Percentiles rank a stretch among this genome's conserved stretches.
Conservation (phyloP, 2,888 invertebrate genomes). For the Nomada fucata region DNA sequence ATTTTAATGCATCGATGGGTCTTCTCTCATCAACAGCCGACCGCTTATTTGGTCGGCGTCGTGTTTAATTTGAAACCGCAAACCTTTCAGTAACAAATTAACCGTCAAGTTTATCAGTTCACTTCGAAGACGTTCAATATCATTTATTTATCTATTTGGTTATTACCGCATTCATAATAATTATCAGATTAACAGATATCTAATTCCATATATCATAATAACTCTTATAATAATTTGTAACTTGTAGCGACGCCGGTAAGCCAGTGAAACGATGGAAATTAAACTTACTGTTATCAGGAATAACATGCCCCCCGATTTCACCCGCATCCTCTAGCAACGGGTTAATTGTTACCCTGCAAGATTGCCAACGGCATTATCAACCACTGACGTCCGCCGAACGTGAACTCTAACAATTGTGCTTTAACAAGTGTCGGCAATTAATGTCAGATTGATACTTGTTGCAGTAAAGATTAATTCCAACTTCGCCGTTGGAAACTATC, state of each 20-base stretch:
- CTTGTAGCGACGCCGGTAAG: not conserved
- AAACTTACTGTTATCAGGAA: not conserved
- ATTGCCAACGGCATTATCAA: conserved; percentile 1
- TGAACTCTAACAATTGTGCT: not conserved
- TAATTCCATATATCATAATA: too few relatives aligned
- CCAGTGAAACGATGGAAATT: not conserved
- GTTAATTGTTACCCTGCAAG: conserved; percentile 1
- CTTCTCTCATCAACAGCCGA: conserved; percentile 29
- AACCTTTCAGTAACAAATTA: conserved; percentile 10
- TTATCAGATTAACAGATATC: not conserved
- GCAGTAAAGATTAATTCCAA: not conserved
- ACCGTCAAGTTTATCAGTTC: too few relatives aligned
- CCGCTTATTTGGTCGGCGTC: conserved; percentile 41
- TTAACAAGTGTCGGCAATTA: not conserved
- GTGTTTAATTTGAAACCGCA: conserved; percentile 26
- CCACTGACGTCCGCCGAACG: not conserved
- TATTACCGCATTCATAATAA: not conserved
- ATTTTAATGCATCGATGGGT: conserved; percentile 46
- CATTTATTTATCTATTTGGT: too few relatives aligned
- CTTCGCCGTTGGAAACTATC: too few relatives aligned
- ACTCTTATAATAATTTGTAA: not conserved
- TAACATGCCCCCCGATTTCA: not conserved
- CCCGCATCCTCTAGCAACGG: not conserved
- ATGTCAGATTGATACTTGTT: not conserved
- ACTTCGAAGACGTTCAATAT: too few relatives aligned